Percentiles rank a stretch among this genome's conserved stretches.
Evolutionary conservation across 2,113 vertebrate species (phyloP).

Genomic region (Nannobrachium achirus): DNA sequence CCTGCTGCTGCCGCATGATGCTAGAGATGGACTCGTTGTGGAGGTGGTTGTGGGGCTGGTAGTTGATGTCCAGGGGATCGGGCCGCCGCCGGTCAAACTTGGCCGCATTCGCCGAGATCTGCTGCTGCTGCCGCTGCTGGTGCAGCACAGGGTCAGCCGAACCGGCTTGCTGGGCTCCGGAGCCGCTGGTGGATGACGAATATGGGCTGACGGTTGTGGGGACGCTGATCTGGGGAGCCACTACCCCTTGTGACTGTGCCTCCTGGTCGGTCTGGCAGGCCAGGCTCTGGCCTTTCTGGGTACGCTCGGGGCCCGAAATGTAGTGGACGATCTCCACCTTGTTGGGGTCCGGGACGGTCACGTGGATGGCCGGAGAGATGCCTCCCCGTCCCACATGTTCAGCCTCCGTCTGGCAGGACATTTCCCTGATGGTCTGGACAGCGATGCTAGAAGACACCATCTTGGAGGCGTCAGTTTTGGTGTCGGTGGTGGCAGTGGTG

Average conservation of each 20-base stretch:
- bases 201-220: slow-evolving; percentile 92
- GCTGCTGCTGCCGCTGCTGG: slow-evolving; percentile 81
- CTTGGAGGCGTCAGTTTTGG: slow-evolving; percentile 80
- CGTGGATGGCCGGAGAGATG: slow-evolving; percentile 93
- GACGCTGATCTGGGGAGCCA: slow-evolving; percentile 89
- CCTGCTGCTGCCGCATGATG: slow-evolving; percentile 86
- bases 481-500: slow-evolving; percentile 59
- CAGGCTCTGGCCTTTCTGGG: slow-evolving; percentile 90
- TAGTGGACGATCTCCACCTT: slow-evolving; percentile 95
- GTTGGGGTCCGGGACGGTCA: slow-evolving; percentile 89
- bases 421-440: slow-evolving; percentile 89
- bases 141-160: slow-evolving; percentile 77
- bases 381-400: slow-evolving; percentile 82
- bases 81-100: slow-evolving; percentile 94
- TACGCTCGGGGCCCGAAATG: slow-evolving; percentile 96
- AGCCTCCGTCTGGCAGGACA: slow-evolving; percentile 75
- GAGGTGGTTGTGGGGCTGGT: slow-evolving; percentile 89
- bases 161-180: slow-evolving; percentile 83
- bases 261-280: slow-evolving; percentile 96
- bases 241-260: slow-evolving; percentile 86
- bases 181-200: slow-evolving; percentile 82
- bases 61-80: slow-evolving; percentile 94
- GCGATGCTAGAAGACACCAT: slow-evolving; percentile 87
- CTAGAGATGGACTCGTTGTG: slow-evolving; percentile 91
- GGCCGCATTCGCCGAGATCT: slow-evolving; percentile 73